These are phyloP conservation scores for Rhaphigaster nebulosa DNA, from an alignment of 2,888 invertebrate genomes.

Conservation along the genomic window DNA sequence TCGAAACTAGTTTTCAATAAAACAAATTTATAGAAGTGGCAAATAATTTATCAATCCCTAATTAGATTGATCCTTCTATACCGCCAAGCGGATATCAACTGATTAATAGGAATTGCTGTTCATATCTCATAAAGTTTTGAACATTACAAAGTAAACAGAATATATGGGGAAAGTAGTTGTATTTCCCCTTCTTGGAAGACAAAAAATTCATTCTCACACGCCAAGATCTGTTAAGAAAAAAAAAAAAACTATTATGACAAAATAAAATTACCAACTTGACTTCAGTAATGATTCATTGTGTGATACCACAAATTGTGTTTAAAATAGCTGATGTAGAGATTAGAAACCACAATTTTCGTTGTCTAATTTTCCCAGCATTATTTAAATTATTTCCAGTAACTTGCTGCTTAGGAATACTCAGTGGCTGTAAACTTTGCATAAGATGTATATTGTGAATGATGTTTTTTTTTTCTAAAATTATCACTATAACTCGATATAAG, in stretches of 20 bases:
- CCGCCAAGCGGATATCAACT: too few species aligned
- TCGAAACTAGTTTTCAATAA: too few species aligned
- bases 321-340: background rate
- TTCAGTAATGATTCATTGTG: background rate
- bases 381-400: background rate
- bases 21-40: too few species aligned
- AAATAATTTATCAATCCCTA: too few species aligned
- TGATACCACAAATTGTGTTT: background rate
- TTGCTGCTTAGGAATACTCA: background rate
- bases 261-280: background rate
- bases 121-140: too few species aligned
- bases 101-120: too few species aligned
- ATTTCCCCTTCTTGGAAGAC: background rate
- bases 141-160: background rate
- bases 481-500: too few species aligned
- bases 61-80: too few species aligned
- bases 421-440: background rate
- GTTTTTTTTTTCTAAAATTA: too few species aligned
- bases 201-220: background rate
- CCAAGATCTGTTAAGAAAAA: background rate
- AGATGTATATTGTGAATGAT: too few species aligned
- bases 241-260: background rate
- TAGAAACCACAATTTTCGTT: background rate
- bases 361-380: background rate
- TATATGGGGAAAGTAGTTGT: background rate